These are phyloP conservation scores for Diploscapter pachys DNA, from an alignment of 1,140 invertebrate species.

Conservation along the genomic window DNA sequence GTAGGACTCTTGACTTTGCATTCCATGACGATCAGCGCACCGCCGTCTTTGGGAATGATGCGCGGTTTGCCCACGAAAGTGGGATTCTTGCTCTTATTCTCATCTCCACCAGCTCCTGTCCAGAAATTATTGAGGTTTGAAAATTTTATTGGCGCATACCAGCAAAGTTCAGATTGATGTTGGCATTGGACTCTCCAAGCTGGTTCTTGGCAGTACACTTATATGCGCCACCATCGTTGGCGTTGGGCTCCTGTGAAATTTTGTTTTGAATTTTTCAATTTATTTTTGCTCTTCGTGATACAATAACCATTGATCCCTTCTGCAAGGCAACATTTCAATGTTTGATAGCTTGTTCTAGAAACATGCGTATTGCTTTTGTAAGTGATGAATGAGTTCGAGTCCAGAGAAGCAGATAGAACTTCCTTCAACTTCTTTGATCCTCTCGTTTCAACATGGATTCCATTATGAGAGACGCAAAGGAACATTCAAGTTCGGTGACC, in stretches of 20 bases:
- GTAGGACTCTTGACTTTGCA: conserved; percentile 89
- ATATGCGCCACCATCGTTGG: conserved; percentile 93
- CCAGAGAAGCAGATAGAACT: too few species aligned
- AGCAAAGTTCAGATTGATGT: conserved; percentile 98
- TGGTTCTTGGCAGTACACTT: conserved; percentile 97
- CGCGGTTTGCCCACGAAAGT: conserved; percentile 92
- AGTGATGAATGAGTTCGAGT: too few species aligned
- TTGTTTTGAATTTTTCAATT: not conserved
- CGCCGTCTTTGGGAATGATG: conserved; percentile 91
- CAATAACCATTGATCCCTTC: too few species aligned
- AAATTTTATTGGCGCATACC: conserved; percentile 67
- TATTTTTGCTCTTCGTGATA: too few species aligned
- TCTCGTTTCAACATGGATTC: too few species aligned
- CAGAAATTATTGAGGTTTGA: too few species aligned
- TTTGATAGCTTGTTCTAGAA: too few species aligned
- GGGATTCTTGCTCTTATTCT: conserved; percentile 75
- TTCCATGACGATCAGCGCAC: conserved; percentile 87
- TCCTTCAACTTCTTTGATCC: too few species aligned
- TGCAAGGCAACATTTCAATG: too few species aligned
- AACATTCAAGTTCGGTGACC: too few species aligned
- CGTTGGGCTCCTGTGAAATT: conserved; percentile 74
- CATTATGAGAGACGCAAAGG: too few species aligned
- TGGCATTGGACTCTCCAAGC: conserved; percentile 97
- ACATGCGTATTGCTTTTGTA: too few species aligned
- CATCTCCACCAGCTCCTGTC: conserved; percentile 73